These are phyloP conservation scores for Hyposoter dolosus DNA, from an alignment of 2,888 invertebrate species.

Conservation along the genomic window DNA sequence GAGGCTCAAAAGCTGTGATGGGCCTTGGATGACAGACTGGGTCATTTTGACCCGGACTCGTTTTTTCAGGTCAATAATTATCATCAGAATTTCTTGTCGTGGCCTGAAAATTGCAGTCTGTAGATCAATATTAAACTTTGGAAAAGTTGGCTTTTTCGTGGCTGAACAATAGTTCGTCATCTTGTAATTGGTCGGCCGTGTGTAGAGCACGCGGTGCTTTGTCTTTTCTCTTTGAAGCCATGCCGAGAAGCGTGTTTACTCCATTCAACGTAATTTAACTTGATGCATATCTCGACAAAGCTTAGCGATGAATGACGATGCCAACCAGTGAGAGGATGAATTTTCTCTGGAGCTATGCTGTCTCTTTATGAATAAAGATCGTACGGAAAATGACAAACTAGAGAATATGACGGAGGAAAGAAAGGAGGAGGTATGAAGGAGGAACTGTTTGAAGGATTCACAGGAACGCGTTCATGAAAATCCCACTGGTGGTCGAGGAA, in stretches of 20 bases:
- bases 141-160: neutral
- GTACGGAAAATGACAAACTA: neutral
- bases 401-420: neutral
- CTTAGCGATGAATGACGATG: neutral
- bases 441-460: conserved; percentile 3
- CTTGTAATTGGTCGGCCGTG: neutral
- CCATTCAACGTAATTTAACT: conserved; percentile 6
- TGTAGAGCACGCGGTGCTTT: neutral
- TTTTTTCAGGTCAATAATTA: too few species aligned
- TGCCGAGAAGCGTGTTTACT: neutral
- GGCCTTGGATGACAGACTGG: neutral
- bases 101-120: neutral
- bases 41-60: neutral
- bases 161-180: neutral
- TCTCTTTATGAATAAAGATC: neutral
- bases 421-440: neutral
- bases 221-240: neutral
- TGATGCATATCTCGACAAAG: neutral
- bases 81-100: too few species aligned
- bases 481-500: conserved; percentile 15
- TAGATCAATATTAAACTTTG: neutral
- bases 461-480: conserved; percentile 6
- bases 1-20: neutral
- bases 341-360: neutral
- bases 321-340: neutral